Evolutionary conservation across 2,888 invertebrate species (phyloP).

Genomic region (Caenorhabditis sulstoni): DNA sequence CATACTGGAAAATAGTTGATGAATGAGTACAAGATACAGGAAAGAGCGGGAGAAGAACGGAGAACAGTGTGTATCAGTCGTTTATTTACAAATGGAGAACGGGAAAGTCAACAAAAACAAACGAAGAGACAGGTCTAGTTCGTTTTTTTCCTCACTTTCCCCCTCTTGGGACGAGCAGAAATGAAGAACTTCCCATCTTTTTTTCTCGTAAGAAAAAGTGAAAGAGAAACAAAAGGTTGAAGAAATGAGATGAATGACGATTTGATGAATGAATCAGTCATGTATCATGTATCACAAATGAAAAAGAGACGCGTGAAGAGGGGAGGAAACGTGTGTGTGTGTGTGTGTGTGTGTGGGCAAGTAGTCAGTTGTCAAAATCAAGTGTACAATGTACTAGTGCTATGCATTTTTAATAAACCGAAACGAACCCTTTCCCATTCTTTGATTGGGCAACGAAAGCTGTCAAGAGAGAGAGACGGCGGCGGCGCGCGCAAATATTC

Average conservation of each 20-base stretch:
- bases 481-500: slow-evolving; percentile 1
- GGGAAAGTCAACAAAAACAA: slow-evolving; percentile 51
- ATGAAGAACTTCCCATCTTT: neutral
- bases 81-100: slow-evolving; percentile 38
- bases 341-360: neutral
- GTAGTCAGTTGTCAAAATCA: slow-evolving; percentile 1
- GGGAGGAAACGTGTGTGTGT: neutral
- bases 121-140: slow-evolving; percentile 23
- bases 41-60: no score
- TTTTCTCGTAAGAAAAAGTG: slow-evolving; percentile 1
- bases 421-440: neutral
- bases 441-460: slow-evolving; percentile 1
- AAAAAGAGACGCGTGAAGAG: neutral
- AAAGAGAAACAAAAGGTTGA: slow-evolving; percentile 9
- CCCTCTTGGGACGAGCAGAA: slow-evolving; percentile 5
- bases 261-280: slow-evolving; percentile 37
- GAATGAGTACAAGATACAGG: no score
- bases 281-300: slow-evolving; percentile 42
- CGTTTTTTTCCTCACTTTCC: slow-evolving; percentile 2
- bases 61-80: no score
- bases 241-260: slow-evolving; percentile 5
- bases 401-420: slow-evolving; percentile 25
- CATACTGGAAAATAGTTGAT: slow-evolving; percentile 39
- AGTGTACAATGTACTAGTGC: neutral
- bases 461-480: slow-evolving; percentile 25